Evolutionary conservation across 23 tunicate species (phyloP).

Genomic region (Trididemnum miniatum): DNA sequence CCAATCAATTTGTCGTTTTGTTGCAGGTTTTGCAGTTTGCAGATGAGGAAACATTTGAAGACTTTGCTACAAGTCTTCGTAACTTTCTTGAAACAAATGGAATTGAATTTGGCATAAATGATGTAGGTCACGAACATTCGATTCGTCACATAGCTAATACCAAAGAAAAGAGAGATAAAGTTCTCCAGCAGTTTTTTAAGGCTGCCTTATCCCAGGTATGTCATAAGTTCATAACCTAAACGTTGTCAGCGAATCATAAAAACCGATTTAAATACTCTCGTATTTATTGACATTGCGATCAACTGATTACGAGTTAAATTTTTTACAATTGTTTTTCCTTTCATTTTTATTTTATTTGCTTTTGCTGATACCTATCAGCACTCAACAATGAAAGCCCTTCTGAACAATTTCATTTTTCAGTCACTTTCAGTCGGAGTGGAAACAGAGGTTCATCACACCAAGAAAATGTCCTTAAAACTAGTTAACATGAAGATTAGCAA

Average conservation of each 20-base stretch:
- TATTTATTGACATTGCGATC: too few species aligned
- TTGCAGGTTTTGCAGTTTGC: conserved; percentile 55
- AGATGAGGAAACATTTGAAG: conserved; percentile 33
- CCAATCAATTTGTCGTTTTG: too few species aligned
- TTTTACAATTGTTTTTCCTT: too few species aligned
- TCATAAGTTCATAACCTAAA: too few species aligned
- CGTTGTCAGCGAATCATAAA: too few species aligned
- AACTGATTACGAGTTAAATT: too few species aligned
- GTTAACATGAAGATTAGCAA: conserved; percentile 44
- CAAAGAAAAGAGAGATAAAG: conserved; percentile 60
- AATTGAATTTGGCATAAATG: not conserved
- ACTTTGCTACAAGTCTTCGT: conserved; percentile 9
- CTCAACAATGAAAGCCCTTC: too few species aligned
- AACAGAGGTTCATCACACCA: not conserved
- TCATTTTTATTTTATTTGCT: too few species aligned
- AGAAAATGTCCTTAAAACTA: not conserved
- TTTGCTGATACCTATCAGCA: too few species aligned
- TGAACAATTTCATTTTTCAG: too few species aligned
- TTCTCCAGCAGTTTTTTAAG: conserved; percentile 50
- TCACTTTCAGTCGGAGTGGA: not conserved
- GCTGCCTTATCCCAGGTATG: conserved; percentile 61
- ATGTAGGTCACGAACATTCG: not conserved
- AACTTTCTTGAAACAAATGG: conserved; percentile 13
- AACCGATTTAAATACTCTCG: too few species aligned
- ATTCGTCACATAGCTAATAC: conserved; percentile 53